A percentile compares a stretch with the other conserved stretches of the same genome.
These are phyloP conservation scores for Olivierus martensii DNA, from an alignment of 1,140 invertebrate genomes.

Conservation along the genomic window DNA sequence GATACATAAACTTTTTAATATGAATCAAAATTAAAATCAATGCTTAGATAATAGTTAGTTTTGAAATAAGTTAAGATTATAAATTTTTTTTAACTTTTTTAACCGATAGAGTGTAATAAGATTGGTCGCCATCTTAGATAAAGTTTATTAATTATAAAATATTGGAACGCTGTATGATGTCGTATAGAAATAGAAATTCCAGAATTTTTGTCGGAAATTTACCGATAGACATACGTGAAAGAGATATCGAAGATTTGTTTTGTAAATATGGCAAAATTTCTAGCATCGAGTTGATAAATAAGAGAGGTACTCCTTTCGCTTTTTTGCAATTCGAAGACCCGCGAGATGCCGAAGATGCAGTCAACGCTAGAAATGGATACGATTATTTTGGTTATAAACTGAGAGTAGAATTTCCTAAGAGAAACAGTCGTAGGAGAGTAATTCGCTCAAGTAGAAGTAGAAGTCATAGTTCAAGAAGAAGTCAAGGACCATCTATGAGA, in stretches of 20 bases:
- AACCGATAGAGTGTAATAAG: too few species aligned
- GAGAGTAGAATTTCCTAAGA: conserved; percentile 82
- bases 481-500: conserved; percentile 56
- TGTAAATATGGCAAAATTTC: conserved; percentile 98
- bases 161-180: too few species aligned
- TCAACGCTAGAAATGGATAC: conserved; percentile 89
- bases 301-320: conserved; percentile 93
- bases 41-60: too few species aligned
- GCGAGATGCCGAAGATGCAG: conserved; percentile 45
- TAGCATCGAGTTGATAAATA: conserved; percentile 95
- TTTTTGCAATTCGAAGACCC: conserved; percentile 99
- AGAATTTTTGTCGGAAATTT: conserved; percentile 97
- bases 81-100: too few species aligned
- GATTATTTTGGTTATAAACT: conserved; percentile 96
- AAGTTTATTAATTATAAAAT: too few species aligned
- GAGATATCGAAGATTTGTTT: conserved; percentile 97
- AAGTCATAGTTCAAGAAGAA: too few species aligned
- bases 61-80: too few species aligned
- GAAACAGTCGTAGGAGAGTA: conserved; percentile 44
- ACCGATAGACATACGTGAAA: conserved; percentile 91
- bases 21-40: too few species aligned
- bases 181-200: conserved; percentile 52
- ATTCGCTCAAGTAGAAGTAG: conserved; percentile 25
- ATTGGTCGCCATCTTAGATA: too few species aligned
- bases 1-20: too few species aligned